phyloP scores from a whole-genome alignment of 1,140 invertebrate genomes.

The Pissodes strobi region DNA sequence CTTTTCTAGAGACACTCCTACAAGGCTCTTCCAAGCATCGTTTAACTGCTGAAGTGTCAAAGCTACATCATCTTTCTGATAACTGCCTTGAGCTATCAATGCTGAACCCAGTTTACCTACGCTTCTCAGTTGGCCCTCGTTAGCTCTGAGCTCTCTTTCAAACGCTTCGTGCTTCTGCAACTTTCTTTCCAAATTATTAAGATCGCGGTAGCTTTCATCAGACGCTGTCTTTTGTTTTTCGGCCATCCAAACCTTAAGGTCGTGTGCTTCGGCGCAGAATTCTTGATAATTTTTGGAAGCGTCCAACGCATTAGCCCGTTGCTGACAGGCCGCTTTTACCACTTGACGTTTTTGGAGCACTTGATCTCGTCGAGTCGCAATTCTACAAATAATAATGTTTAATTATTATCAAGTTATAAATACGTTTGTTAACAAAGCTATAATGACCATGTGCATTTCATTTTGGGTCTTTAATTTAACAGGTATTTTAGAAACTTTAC shows the following conservation, averaged over 20 bases:
- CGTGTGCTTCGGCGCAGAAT: slow-evolving; percentile 87
- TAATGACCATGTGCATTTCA: too few relatives aligned
- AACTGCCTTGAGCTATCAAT: slow-evolving; percentile 72
- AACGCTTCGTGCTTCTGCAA: slow-evolving; percentile 98
- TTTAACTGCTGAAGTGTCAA: slow-evolving; percentile 70
- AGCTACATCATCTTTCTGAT: slow-evolving; percentile 69
- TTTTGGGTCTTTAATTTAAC: too few relatives aligned
- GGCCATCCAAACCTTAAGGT: slow-evolving; percentile 85
- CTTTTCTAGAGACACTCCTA: slow-evolving; percentile 77
- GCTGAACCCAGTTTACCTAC: slow-evolving; percentile 80
- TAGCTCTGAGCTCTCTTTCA: slow-evolving; percentile 89
- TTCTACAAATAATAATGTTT: slow-evolving; percentile 58
- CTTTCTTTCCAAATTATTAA: slow-evolving; percentile 90
- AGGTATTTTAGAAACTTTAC: too few relatives aligned
- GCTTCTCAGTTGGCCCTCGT: slow-evolving; percentile 83
- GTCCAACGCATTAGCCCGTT: slow-evolving; percentile 71
- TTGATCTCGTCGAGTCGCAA: slow-evolving; percentile 74
- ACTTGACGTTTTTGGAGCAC: slow-evolving; percentile 73
- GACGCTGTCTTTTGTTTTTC: slow-evolving; percentile 90
- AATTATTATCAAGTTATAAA: slow-evolving; percentile 18
- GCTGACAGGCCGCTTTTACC: slow-evolving; percentile 76
- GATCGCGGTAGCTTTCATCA: slow-evolving; percentile 91
- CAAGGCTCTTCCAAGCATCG: slow-evolving; percentile 72
- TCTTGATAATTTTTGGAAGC: slow-evolving; percentile 82
- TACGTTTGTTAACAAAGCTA: too few relatives aligned